These are phyloP conservation scores for Hemitrygon akajei DNA, from an alignment of 2,797 vertebrate genomes.

Conservation along the genomic window DNA sequence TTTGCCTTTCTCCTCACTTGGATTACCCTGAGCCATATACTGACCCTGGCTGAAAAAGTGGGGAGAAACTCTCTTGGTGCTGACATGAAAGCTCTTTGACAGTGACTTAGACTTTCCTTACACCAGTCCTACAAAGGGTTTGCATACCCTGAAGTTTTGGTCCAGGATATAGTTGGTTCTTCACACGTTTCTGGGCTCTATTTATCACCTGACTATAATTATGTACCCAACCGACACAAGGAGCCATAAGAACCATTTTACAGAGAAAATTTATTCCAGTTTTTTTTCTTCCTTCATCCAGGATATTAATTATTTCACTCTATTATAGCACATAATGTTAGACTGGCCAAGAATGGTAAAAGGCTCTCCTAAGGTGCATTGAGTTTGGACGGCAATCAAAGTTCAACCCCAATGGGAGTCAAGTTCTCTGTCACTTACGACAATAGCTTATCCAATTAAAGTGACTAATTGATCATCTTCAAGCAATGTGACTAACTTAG, in stretches of 20 bases:
- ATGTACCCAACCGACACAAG: neutral
- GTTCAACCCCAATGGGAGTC: neutral
- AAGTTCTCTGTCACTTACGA: neutral
- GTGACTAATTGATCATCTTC: neutral
- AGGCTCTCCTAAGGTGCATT: neutral
- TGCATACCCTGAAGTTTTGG: neutral
- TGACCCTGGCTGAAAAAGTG: neutral
- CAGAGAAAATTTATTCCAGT: neutral
- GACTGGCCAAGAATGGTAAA: neutral
- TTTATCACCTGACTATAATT: neutral
- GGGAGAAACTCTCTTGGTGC: neutral
- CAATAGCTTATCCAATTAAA: neutral
- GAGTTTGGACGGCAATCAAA: neutral
- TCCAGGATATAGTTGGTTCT: neutral
- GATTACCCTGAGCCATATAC: neutral
- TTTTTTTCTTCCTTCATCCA: neutral
- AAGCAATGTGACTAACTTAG: neutral
- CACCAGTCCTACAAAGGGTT: neutral
- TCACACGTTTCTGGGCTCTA: neutral
- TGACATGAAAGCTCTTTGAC: neutral
- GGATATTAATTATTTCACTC: neutral
- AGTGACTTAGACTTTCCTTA: neutral
- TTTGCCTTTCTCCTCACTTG: neutral
- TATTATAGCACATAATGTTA: neutral
- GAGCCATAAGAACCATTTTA: neutral